Conservation (phyloP, 1,140 invertebrate genomes). For the Drosophila watanabei region DNA sequence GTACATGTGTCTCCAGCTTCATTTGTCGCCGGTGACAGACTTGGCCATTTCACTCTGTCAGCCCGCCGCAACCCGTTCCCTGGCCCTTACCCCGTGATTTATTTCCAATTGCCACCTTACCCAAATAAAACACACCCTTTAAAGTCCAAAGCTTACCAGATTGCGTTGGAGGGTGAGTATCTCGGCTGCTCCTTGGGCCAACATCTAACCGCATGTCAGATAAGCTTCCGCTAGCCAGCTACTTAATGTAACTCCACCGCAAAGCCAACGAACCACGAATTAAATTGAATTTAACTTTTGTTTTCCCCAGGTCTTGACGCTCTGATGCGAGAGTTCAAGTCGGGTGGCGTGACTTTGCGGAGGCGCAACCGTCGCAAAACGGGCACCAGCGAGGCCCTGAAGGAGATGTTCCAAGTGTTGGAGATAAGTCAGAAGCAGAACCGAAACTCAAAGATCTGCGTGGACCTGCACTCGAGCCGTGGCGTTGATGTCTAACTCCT, state of each 20-base stretch:
- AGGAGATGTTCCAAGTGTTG: slow-evolving; percentile 85
- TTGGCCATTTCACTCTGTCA: slow-evolving; percentile 10
- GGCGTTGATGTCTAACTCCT: slow-evolving; percentile 28
- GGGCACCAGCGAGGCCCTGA: slow-evolving; percentile 77
- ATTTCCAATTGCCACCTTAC: slow-evolving; percentile 48
- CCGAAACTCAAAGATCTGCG: slow-evolving; percentile 80
- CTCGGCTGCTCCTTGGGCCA: slow-evolving; percentile 21
- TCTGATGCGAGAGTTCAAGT: slow-evolving; percentile 84
- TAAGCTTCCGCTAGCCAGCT: slow-evolving; percentile 30
- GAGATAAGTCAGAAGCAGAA: slow-evolving; percentile 85
- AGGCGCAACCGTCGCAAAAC: slow-evolving; percentile 75
- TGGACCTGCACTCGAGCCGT: slow-evolving; percentile 67
- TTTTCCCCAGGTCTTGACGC: slow-evolving; percentile 84
- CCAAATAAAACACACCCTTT: slow-evolving; percentile 39
- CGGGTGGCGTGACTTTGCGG: slow-evolving; percentile 80
- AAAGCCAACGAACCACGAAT: not conserved
- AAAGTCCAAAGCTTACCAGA: slow-evolving; percentile 53
- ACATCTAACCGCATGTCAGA: slow-evolving; percentile 67
- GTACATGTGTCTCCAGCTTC: slow-evolving; percentile 67
- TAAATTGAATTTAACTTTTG: not conserved
- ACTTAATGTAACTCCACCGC: slow-evolving; percentile 16
- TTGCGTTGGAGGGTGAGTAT: slow-evolving; percentile 51
- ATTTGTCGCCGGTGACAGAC: slow-evolving; percentile 73
- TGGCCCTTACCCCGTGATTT: slow-evolving; percentile 50
- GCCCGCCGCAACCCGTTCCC: slow-evolving; percentile 25